These are phyloP conservation scores for Oostethus manadensis DNA, from an alignment of 2,113 vertebrate species.

Conservation along the genomic window DNA sequence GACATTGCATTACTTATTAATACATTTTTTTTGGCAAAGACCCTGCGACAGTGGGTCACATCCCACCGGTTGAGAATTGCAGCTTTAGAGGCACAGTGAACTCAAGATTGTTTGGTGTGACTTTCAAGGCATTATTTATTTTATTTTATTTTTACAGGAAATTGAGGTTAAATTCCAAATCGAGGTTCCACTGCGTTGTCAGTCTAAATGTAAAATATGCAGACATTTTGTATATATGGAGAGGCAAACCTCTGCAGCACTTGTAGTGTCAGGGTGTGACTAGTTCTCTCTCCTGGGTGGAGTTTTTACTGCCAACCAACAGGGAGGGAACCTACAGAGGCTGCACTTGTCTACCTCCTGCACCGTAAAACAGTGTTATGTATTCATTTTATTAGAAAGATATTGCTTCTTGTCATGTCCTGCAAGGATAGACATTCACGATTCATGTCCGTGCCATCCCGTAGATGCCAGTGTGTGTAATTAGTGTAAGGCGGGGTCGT, in stretches of 20 bases:
- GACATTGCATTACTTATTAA: too few species aligned
- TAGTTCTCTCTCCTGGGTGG: slow-evolving; percentile 54
- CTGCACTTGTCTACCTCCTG: slow-evolving; percentile 47
- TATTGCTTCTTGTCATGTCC: slow-evolving; percentile 42
- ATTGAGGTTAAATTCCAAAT: too few species aligned
- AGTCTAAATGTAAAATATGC: too few species aligned
- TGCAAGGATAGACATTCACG: slow-evolving; percentile 34
- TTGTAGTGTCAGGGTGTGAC: slow-evolving; percentile 27
- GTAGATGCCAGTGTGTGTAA: slow-evolving; percentile 40
- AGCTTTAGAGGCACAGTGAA: too few species aligned
- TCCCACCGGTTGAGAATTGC: too few species aligned
- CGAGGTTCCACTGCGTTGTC: too few species aligned
- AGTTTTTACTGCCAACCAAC: slow-evolving; percentile 57
- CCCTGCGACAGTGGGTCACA: too few species aligned
- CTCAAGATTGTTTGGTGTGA: too few species aligned
- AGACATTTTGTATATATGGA: slow-evolving; percentile 1
- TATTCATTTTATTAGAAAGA: slow-evolving; percentile 38
- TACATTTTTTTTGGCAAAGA: too few species aligned
- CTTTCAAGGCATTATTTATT: too few species aligned
- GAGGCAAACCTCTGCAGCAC: slow-evolving; percentile 42
- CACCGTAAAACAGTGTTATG: slow-evolving; percentile 33
- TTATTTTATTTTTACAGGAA: too few species aligned
- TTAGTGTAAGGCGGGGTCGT: slow-evolving; percentile 49
- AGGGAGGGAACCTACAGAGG: slow-evolving; percentile 43
- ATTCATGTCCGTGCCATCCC: slow-evolving; percentile 19